Conservation (phyloP, 2,797 vertebrate species). For the Molossus molossus region DNA sequence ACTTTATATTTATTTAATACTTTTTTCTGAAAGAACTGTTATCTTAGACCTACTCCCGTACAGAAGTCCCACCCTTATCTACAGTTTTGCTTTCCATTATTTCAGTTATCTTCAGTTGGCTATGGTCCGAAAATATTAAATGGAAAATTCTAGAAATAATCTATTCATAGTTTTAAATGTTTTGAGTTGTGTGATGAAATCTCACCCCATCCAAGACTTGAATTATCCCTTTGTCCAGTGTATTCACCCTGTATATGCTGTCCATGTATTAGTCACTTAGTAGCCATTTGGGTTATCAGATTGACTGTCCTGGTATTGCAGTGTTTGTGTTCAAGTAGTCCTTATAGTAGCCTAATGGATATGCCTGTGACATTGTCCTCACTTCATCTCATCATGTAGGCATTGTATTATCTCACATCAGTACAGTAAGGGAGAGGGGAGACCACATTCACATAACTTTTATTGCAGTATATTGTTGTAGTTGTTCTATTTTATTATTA, state of each 20-base stretch:
- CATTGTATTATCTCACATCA: background rate
- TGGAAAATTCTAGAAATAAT: background rate
- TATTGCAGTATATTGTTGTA: background rate
- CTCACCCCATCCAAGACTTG: background rate
- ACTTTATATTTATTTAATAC: background rate
- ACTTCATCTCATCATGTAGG: background rate
- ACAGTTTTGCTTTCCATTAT: background rate
- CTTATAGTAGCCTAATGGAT: background rate
- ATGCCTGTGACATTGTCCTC: background rate
- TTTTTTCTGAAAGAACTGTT: background rate
- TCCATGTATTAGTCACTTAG: background rate
- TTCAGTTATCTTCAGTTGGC: background rate
- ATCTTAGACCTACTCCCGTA: background rate
- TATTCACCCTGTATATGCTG: background rate
- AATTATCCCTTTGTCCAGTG: background rate
- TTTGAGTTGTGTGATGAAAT: background rate
- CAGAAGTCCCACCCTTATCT: background rate
- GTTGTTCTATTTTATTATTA: background rate
- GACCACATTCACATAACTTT: background rate
- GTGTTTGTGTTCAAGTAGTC: background rate
- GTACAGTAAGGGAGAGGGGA: background rate
- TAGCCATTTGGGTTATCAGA: background rate
- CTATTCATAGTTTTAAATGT: background rate
- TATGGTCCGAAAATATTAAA: background rate
- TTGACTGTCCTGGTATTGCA: too few relatives aligned